Conservation (phyloP, 2,797 vertebrate genomes). For the Lycodopsis pacificus region DNA sequence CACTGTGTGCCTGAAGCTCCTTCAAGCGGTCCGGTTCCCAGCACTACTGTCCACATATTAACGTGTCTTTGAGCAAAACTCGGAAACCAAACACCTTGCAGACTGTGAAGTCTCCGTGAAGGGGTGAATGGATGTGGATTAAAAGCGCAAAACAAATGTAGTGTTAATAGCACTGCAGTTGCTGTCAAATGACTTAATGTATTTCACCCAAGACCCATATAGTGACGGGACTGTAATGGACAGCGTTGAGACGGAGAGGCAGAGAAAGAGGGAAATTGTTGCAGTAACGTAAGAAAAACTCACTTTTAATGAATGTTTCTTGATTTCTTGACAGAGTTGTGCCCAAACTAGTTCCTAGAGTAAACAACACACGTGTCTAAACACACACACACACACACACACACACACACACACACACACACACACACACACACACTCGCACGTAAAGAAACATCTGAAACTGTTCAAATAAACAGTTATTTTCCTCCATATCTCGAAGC, state of each 20-base stretch:
- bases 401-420: not conserved
- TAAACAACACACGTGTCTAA: not conserved
- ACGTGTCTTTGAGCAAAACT: not conserved
- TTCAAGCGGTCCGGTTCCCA: not conserved
- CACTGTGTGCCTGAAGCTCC: not conserved
- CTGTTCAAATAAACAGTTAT: conserved; percentile 24
- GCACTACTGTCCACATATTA: not conserved
- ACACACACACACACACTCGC: not conserved
- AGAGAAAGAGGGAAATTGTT: conserved; percentile 1
- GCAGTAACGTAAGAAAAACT: conserved; percentile 1
- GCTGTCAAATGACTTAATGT: not conserved
- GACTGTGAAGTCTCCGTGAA: not conserved
- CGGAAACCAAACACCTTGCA: not conserved
- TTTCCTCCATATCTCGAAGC: conserved; percentile 30
- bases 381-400: conserved; percentile 20
- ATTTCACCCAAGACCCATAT: not conserved
- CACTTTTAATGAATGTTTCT: not conserved
- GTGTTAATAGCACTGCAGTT: not conserved
- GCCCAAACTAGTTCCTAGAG: not conserved
- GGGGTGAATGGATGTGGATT: not conserved
- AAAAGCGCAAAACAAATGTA: not conserved
- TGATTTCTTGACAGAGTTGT: conserved; percentile 8
- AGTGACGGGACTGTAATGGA: not conserved
- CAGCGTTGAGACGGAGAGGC: not conserved
- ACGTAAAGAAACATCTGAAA: conserved; percentile 9